Base-by-base conservation (phyloP, 2,797 vertebrate species). In the Alcedo atthis region DNA sequence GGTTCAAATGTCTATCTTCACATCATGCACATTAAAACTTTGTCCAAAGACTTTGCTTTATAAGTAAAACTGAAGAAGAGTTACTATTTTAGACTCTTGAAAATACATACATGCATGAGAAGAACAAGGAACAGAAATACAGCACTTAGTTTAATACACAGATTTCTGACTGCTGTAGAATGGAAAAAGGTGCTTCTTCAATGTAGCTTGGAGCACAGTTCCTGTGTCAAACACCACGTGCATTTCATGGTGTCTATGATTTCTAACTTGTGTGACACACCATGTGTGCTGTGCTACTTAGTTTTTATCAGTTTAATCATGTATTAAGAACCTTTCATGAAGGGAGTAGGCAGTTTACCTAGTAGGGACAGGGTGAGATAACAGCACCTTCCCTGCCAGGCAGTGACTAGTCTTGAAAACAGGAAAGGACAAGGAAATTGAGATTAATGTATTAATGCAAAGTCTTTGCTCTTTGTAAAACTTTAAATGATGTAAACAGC, bases 241-340 rank as follows among this genome's bases (percentile, higher is more conserved):
- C 42, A 64, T 95, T 76, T 76, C 66, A 43, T 49, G n/a, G 59
- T 21, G 24, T 53, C 21, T 61, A 64, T 59, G 69, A 93, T 87
- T 96, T 94, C 85, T 75, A 95, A 86, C 78, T 74, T 43, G 46
- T 91, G 68, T 70, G 82, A 85, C 81, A 77, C 81, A 86, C 63
- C 32, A 48, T 49, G 46, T 49, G 77, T 62, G 15, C 46, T 77
- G 53, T 42, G 62, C 57, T 66, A 24, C 45, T 43, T 59, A 76
- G 86, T 83, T 97, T 81, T 79, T 85, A 71, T 49, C 64, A 87
- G 53, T 93, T 93, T 89, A 87, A 43, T 42, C 18, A 8, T 5
- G 51, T 87, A 35, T 88, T 95, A 95, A 94, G 79, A 93, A 74
- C 63, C 33, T 94, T 94, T 86, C 68, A 75, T 35, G 55, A 77